phyloP scores from a whole-genome alignment of 2,113 vertebrate species.

The Porphyrio hochstetteri region DNA sequence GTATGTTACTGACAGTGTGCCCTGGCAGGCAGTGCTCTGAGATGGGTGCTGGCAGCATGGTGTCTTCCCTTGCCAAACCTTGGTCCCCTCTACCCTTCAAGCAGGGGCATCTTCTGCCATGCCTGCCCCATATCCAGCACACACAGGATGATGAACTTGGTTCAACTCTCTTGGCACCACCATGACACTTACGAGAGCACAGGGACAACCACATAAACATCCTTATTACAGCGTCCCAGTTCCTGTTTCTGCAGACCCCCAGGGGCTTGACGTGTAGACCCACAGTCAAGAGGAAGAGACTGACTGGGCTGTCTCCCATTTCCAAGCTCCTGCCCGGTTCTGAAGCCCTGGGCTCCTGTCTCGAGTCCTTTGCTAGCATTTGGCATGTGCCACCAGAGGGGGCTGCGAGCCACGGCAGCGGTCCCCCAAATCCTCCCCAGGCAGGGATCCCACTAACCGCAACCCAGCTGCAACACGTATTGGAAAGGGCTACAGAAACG shows the following conservation, averaged over 20 bases:
- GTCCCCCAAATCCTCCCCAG: background rate
- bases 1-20: background rate
- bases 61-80: background rate
- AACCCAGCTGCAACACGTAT: background rate
- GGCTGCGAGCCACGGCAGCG: background rate
- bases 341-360: rapidly evolving
- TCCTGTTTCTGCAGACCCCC: background rate
- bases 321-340: background rate
- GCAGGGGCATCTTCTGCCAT: background rate
- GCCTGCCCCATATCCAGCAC: background rate
- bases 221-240: background rate
- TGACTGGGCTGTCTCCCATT: background rate
- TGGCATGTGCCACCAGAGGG: slow-evolving; percentile 61
- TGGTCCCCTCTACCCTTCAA: background rate
- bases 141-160: background rate
- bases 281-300: background rate
- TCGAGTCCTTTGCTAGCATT: background rate
- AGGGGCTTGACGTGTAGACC: background rate
- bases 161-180: background rate
- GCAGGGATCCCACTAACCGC: background rate
- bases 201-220: background rate
- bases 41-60: rapidly evolving
- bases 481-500: background rate
- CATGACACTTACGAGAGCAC: rapidly evolving
- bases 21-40: background rate